phyloP scores from a whole-genome alignment of 2,113 vertebrate species.

The Carassius auratus region DNA sequence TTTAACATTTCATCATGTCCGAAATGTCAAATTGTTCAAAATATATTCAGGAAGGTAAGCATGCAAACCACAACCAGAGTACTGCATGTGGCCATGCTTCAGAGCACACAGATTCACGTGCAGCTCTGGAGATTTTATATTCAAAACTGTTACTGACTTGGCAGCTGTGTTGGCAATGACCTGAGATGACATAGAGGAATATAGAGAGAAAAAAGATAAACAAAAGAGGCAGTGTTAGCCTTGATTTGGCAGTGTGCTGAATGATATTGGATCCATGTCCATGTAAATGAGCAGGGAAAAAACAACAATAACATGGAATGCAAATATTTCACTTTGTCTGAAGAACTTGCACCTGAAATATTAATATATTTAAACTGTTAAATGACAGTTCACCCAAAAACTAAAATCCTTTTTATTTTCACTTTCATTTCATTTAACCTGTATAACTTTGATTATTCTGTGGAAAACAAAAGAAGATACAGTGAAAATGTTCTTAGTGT shows the following conservation, averaged over 20 bases:
- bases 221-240: constrained; percentile 20
- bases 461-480: neutral
- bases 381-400: neutral
- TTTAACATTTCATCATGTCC: neutral
- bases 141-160: constrained; percentile 89
- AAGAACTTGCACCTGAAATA: neutral
- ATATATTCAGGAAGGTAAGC: neutral
- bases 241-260: constrained; percentile 17
- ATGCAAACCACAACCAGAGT: constrained; percentile 8
- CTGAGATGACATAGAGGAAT: constrained; percentile 78
- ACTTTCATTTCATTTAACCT: neutral
- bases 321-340: neutral
- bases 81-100: constrained; percentile 41
- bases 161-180: constrained; percentile 91
- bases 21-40: neutral
- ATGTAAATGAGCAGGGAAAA: neutral
- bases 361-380: neutral
- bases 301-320: neutral
- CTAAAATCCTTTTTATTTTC: neutral
- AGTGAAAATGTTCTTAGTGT: neutral
- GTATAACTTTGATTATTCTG: too few relatives aligned
- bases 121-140: constrained; percentile 43
- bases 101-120: constrained; percentile 3
- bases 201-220: constrained; percentile 59
- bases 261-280: neutral